A percentile compares a stretch with the other conserved stretches of the same genome.
These are phyloP conservation scores for Rynchops niger DNA, from an alignment of 2,113 vertebrate species.

Conservation along the genomic window DNA sequence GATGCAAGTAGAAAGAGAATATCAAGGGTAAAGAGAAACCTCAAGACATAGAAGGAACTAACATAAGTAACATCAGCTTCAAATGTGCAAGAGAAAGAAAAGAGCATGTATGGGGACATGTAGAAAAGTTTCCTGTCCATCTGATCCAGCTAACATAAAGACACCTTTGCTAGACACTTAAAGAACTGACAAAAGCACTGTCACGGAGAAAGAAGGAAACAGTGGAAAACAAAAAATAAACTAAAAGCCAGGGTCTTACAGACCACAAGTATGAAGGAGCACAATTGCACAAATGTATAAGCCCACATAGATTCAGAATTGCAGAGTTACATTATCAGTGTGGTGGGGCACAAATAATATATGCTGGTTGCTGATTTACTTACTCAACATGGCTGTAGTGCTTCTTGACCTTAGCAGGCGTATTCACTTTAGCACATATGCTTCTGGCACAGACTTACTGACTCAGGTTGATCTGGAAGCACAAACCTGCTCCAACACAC, in stretches of 20 bases:
- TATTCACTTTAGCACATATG: background rate
- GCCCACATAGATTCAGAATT: background rate
- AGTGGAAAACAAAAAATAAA: background rate
- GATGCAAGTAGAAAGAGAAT: background rate
- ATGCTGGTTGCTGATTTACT: background rate
- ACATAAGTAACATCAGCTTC: background rate
- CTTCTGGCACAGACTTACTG: background rate
- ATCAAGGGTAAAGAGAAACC: background rate
- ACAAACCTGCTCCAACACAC: background rate
- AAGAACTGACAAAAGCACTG: background rate
- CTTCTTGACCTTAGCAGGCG: background rate
- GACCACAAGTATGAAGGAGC: background rate
- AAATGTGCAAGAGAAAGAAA: background rate
- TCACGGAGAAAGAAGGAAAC: background rate
- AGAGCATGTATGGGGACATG: background rate
- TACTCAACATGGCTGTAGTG: background rate
- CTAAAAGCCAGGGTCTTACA: background rate
- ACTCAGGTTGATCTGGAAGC: background rate
- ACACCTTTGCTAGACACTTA: background rate
- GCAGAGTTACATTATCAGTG: background rate
- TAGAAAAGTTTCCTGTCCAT: background rate
- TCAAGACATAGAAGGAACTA: background rate
- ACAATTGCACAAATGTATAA: background rate
- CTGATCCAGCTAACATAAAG: background rate
- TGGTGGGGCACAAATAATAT: background rate